These are phyloP conservation scores for Orthosia gracilis DNA, from an alignment of 2,888 invertebrate species.

Conservation along the genomic window DNA sequence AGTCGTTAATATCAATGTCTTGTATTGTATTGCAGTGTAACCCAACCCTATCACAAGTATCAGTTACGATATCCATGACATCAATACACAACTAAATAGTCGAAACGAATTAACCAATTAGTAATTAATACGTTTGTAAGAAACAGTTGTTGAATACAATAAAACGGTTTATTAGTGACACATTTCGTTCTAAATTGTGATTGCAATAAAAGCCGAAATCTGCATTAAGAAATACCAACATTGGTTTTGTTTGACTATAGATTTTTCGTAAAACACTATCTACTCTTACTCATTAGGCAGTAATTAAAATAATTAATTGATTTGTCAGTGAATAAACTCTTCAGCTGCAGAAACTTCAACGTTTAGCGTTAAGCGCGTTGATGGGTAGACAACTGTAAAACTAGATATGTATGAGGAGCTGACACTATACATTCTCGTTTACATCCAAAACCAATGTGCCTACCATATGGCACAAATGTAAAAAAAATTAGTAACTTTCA, in stretches of 20 bases:
- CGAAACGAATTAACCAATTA: slow-evolving; percentile 35
- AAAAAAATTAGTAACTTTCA: slow-evolving; percentile 20
- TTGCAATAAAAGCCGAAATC: neutral
- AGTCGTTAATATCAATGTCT: slow-evolving; percentile 50
- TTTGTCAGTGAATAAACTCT: neutral
- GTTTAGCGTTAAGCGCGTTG: neutral
- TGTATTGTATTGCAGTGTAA: slow-evolving; percentile 50
- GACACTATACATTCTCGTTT: neutral
- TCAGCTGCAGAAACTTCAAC: neutral
- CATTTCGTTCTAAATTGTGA: slow-evolving; percentile 14
- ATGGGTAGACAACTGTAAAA: neutral
- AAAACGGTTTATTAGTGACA: slow-evolving; percentile 16
- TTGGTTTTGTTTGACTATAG: neutral
- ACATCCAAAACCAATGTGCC: neutral
- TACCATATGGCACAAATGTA: neutral
- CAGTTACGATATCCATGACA: slow-evolving; percentile 57
- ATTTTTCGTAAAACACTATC: neutral
- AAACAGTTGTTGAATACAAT: slow-evolving; percentile 25
- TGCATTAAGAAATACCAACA: slow-evolving; percentile 13
- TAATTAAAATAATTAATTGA: neutral
- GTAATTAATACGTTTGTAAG: slow-evolving; percentile 28
- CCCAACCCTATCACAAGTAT: slow-evolving; percentile 34
- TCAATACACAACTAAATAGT: slow-evolving; percentile 49
- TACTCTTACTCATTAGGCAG: neutral
- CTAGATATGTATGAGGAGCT: neutral